Evolutionary conservation across 2,113 vertebrate genomes (phyloP).

Genomic region (Phalacrocorax aristotelis): DNA sequence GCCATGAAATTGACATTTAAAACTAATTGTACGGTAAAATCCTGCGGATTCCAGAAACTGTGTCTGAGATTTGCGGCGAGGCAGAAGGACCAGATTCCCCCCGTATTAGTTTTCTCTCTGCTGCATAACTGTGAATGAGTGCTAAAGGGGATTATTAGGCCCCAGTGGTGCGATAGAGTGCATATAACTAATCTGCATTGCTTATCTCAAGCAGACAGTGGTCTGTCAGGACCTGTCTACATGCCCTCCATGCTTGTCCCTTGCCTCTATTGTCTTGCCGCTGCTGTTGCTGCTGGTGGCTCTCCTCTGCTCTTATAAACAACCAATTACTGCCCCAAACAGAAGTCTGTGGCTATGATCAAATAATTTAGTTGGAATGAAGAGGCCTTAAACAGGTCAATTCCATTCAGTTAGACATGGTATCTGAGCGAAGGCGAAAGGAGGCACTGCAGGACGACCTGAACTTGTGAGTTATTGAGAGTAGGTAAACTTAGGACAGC

Average conservation of each 20-base stretch:
- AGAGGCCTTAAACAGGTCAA: constrained; percentile 84
- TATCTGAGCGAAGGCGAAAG: constrained; percentile 74
- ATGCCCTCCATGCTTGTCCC: constrained; percentile 73
- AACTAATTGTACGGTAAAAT: constrained; percentile 88
- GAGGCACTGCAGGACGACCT: constrained; percentile 65
- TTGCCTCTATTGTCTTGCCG: constrained; percentile 75
- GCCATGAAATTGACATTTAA: constrained; percentile 95
- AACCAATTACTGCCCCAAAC: constrained; percentile 87
- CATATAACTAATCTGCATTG: constrained; percentile 76
- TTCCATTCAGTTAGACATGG: constrained; percentile 87
- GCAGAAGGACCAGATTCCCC: constrained; percentile 56
- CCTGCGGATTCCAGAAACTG: constrained; percentile 71
- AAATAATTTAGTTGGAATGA: constrained; percentile 84
- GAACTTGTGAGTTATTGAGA: constrained; percentile 66
- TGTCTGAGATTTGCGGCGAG: constrained; percentile 74
- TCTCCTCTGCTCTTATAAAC: constrained; percentile 79
- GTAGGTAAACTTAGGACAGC: constrained; percentile 48
- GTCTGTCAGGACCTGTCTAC: constrained; percentile 72
- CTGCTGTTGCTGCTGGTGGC: constrained; percentile 61
- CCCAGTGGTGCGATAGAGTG: constrained; percentile 73
- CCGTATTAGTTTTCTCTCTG: constrained; percentile 75
- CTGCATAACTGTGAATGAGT: constrained; percentile 74
- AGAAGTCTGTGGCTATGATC: constrained; percentile 86
- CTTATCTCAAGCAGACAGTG: constrained; percentile 75
- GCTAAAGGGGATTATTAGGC: constrained; percentile 80